phyloP scores from a whole-genome alignment of 1,140 invertebrate genomes.

The Wiebesia pumilae region DNA sequence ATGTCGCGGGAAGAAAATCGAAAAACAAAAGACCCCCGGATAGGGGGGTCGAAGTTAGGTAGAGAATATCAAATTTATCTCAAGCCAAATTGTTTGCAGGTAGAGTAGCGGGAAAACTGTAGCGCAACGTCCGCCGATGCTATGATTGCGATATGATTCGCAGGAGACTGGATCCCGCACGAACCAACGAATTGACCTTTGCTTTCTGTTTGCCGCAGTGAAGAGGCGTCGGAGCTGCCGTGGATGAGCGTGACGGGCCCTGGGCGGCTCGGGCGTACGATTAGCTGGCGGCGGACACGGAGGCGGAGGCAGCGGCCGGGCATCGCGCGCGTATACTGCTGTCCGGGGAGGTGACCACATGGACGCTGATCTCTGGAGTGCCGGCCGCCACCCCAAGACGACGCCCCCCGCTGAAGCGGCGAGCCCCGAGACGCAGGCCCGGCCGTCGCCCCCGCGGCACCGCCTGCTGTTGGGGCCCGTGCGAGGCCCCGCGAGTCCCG shows the following conservation, averaged over 20 bases:
- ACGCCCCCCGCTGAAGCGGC: background rate
- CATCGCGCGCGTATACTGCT: background rate
- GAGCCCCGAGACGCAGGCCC: background rate
- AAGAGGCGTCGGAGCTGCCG: slow-evolving; percentile 10
- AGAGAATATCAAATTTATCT: no score
- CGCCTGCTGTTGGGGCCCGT: background rate
- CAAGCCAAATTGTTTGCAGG: no score
- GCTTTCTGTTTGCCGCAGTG: slow-evolving; percentile 19
- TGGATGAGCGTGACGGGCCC: slow-evolving; percentile 45
- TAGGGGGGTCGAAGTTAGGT: no score
- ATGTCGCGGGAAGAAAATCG: no score
- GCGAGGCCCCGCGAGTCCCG: background rate
- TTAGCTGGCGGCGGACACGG: slow-evolving; percentile 3
- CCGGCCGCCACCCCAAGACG: background rate
- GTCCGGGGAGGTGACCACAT: slow-evolving; percentile 50
- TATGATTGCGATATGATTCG: no score
- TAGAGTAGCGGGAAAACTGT: no score
- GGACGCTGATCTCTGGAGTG: slow-evolving; percentile 46
- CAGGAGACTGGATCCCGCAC: no score
- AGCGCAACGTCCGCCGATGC: no score
- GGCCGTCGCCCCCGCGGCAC: background rate
- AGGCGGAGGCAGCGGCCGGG: slow-evolving; percentile 16
- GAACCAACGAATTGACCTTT: background rate
- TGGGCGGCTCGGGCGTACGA: slow-evolving; percentile 12
- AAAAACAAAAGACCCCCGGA: no score